A percentile compares a stretch with the other conserved stretches of the same genome.
These are phyloP conservation scores for Seladonia tumulorum DNA, from an alignment of 2,888 invertebrate species.

Conservation along the genomic window DNA sequence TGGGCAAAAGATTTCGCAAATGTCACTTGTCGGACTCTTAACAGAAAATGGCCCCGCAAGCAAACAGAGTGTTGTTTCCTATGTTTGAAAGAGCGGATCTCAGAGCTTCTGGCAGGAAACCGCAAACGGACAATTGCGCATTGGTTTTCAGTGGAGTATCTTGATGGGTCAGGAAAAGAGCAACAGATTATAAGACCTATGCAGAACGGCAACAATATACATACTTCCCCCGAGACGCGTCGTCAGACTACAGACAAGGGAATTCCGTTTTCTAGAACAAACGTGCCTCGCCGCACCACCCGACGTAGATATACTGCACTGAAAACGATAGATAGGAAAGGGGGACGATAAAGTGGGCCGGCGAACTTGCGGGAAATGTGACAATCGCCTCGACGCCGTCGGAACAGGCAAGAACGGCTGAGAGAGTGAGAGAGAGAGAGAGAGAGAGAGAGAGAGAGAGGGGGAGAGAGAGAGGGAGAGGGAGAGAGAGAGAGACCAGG, in stretches of 20 bases:
- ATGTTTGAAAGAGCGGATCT: too few relatives aligned
- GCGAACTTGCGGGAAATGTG: conserved; percentile 38
- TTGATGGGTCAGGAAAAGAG: neutral
- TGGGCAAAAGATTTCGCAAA: too few relatives aligned
- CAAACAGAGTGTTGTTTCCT: too few relatives aligned
- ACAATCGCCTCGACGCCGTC: conserved; percentile 27
- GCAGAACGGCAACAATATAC: conserved; percentile 10
- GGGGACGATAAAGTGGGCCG: conserved; percentile 39
- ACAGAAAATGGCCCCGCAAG: neutral
- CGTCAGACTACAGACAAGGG: conserved; percentile 19
- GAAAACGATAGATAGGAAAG: conserved; percentile 38
- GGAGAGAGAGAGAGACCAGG: neutral
- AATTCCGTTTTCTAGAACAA: conserved; percentile 50
- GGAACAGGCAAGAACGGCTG: conserved; percentile 14
- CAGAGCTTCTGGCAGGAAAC: neutral
- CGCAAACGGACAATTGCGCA: neutral
- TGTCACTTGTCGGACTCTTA: neutral
- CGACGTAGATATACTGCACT: conserved; percentile 30
- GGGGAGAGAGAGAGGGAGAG: too few relatives aligned
- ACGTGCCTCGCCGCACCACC: conserved; percentile 8
- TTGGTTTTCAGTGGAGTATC: neutral
- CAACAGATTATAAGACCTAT: conserved; percentile 3
- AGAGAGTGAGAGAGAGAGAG: neutral
- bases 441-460: neutral
- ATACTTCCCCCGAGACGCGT: neutral